Base-by-base conservation (phyloP, 2,888 invertebrate species). In the Spodoptera picta region DNA sequence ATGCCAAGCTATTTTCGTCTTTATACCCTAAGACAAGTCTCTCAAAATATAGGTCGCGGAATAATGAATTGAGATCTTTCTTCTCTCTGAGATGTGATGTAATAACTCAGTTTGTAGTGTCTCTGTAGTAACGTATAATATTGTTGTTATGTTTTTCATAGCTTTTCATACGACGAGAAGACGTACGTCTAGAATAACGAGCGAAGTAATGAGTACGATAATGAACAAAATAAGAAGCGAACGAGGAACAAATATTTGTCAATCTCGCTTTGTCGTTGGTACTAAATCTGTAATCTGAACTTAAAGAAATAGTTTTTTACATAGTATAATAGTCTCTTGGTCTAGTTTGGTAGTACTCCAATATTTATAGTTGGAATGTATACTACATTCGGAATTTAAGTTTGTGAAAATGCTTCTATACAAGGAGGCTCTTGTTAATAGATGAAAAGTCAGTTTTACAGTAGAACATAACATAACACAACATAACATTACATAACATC, bases 11-110 rank as follows among this genome's bases (percentile, higher is more conserved):
- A 75, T 78, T 70, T 66, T 46, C 47, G 48, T 55, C 65, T 55
- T 61, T 61, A 69, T 53, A 23, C 24, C n/a, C 48, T 42, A 24
- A 57, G 59, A 75, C 71, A 50, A 49, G 71, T 48, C 60, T 65
- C 55, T 69, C 23, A 49, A 56, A 60, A 74, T 69, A 49, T 65
- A 61, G 75, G 74, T 65, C 65, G 55, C 23, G 62, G 27, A 47
- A 75, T 60, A 75, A 69, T 60, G 55, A 69, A 60, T 41, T 47
- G 45, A 51, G 31, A 14, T 12, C 19, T 58, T 45, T 42, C 10
- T 1, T 19, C 3, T 23, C 55, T 52, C 43, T 23, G 27, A 23
- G 24, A 27, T 71, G 14, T 44, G 27, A 7, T 41, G 10, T 52
- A 52, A 41, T 47, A 43, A 36, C 27, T n/a, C 44, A 19, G 19